phyloP scores from a whole-genome alignment of 2,113 vertebrate genomes.

The Malurus melanocephalus region DNA sequence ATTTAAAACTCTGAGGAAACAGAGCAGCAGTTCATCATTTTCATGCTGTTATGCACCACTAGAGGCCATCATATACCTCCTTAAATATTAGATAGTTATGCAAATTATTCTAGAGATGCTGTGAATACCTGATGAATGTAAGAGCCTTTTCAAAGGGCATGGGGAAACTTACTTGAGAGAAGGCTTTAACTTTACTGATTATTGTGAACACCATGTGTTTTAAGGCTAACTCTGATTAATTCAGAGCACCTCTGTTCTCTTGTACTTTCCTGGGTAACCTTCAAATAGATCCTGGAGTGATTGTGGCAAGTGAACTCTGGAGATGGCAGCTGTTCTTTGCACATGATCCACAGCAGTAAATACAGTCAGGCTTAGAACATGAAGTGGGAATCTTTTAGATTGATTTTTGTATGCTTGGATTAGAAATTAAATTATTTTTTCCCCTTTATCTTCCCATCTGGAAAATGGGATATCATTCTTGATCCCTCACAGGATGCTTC shows the following conservation, averaged over 20 bases:
- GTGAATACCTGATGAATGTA: neutral
- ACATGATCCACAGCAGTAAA: neutral
- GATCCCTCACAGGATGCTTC: neutral
- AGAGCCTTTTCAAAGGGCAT: neutral
- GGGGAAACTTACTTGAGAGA: neutral
- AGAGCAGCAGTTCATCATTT: constrained; percentile 21
- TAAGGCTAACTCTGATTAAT: neutral
- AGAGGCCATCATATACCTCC: constrained; percentile 75
- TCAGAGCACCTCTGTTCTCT: neutral
- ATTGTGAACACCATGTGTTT: neutral
- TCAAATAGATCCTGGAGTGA: neutral
- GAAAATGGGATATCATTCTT: neutral
- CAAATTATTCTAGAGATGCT: constrained; percentile 39
- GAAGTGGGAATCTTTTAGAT: neutral
- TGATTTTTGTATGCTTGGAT: neutral
- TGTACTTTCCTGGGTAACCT: neutral
- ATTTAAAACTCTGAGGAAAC: neutral
- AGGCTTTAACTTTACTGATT: neutral
- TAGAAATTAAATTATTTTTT: neutral
- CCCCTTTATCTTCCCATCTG: neutral
- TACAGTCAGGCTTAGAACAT: neutral
- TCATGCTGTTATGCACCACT: constrained; percentile 67
- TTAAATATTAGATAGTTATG: constrained; percentile 66
- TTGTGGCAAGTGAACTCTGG: neutral
- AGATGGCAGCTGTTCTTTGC: neutral